These are phyloP conservation scores for Symphodus melops DNA, from an alignment of 2,113 vertebrate species.

Conservation along the genomic window DNA sequence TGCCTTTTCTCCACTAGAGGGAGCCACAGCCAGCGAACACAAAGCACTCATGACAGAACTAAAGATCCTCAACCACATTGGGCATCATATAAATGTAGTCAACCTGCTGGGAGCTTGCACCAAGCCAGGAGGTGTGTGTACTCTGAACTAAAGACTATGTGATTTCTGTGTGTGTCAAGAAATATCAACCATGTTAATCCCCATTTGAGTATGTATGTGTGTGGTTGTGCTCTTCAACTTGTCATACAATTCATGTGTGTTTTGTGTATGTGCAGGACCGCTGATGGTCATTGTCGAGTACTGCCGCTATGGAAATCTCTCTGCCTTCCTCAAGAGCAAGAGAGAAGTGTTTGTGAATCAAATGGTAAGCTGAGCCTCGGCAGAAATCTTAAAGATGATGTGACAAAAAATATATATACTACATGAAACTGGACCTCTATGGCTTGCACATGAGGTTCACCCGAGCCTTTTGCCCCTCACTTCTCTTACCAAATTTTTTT, in stretches of 20 bases:
- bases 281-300: slow-evolving; percentile 97
- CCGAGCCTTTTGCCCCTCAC: not conserved
- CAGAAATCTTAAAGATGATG: slow-evolving; percentile 4
- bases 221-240: not conserved
- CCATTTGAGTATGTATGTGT: not conserved
- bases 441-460: not conserved
- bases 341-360: slow-evolving; percentile 87
- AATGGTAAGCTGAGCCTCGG: slow-evolving; percentile 79
- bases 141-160: not conserved
- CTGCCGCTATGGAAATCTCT: slow-evolving; percentile 94
- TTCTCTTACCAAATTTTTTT: slow-evolving; percentile 8
- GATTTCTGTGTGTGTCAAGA: not conserved
- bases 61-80: slow-evolving; percentile 95
- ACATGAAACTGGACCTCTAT: not conserved
- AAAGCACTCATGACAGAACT: slow-evolving; percentile 97
- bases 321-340: slow-evolving; percentile 93
- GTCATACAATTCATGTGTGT: not conserved
- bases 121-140: slow-evolving; percentile 88
- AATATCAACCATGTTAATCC: too few relatives aligned
- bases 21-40: slow-evolving; percentile 92
- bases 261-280: slow-evolving; percentile 82
- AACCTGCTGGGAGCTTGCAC: slow-evolving; percentile 96
- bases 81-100: slow-evolving; percentile 95
- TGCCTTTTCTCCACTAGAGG: slow-evolving; percentile 86
- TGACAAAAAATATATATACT: not conserved